Evolutionary conservation across 1,140 invertebrate species (phyloP).

Genomic region (Diachasma alloeum): DNA sequence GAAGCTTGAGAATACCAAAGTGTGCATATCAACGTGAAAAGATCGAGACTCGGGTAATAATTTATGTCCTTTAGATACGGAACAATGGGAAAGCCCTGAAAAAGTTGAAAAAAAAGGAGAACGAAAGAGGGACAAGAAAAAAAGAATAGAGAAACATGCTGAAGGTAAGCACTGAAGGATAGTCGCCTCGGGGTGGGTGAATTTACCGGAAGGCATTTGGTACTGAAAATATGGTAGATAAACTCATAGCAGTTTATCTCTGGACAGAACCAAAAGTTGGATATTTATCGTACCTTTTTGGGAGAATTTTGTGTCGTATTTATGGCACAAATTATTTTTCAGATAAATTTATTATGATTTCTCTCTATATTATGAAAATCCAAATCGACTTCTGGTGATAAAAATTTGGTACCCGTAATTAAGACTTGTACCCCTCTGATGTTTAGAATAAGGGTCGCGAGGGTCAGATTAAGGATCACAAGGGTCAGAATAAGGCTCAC

Average conservation of each 20-base stretch:
- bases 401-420: too few species aligned
- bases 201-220: constrained; percentile 7
- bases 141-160: background rate
- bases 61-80: constrained; percentile 17
- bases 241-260: background rate
- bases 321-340: background rate
- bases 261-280: background rate
- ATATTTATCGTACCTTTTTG: background rate
- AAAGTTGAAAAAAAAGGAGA: background rate
- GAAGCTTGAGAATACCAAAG: constrained; percentile 22
- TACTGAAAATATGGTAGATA: constrained; percentile 9
- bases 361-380: too few species aligned
- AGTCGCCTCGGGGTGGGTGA: background rate
- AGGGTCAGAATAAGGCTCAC: too few species aligned
- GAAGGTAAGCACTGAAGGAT: constrained; percentile 9
- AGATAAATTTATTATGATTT: too few species aligned
- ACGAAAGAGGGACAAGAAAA: background rate
- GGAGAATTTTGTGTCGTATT: background rate
- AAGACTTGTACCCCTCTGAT: too few species aligned
- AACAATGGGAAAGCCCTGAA: constrained; percentile 8
- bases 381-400: too few species aligned
- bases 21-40: constrained; percentile 9
- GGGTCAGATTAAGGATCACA: too few species aligned
- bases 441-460: too few species aligned
- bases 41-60: constrained; percentile 22